Conservation (phyloP, 1,140 invertebrate species). For the Muscidifurax raptorellus region DNA sequence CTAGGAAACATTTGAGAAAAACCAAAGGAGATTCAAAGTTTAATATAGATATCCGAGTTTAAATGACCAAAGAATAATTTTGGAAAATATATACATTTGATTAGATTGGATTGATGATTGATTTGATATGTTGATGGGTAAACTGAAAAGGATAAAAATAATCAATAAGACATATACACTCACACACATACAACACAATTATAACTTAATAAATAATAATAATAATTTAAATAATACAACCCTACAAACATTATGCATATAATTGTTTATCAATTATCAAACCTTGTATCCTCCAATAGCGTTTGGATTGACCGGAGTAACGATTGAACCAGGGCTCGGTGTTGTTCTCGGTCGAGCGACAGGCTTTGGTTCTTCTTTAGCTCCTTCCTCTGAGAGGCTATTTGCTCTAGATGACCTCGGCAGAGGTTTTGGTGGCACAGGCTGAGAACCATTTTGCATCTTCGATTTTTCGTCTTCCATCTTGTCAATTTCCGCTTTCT, state of each 20-base stretch:
- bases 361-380: conserved; percentile 80
- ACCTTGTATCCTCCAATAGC: conserved; percentile 83
- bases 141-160: conserved; percentile 37
- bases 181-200: conserved; percentile 44
- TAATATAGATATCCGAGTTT: background rate
- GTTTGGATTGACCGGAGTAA: conserved; percentile 77
- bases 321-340: conserved; percentile 73
- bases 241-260: conserved; percentile 22
- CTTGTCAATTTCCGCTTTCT: conserved; percentile 62
- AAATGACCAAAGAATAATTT: background rate
- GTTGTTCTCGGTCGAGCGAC: conserved; percentile 84
- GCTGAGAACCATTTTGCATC: conserved; percentile 68
- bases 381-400: conserved; percentile 76
- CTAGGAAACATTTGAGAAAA: background rate
- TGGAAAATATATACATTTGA: background rate
- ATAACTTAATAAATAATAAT: conserved; percentile 26
- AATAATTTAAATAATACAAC: conserved; percentile 34
- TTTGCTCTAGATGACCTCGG: conserved; percentile 81
- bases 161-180: conserved; percentile 48
- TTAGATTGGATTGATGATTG: background rate
- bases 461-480: conserved; percentile 68
- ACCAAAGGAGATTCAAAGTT: background rate
- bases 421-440: conserved; percentile 84
- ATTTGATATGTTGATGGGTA: background rate
- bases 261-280: conserved; percentile 59